Evolutionary conservation across 2,888 invertebrate genomes (phyloP), one percentile per base, ranked within the genome.

Genomic region (Phalera bucephala): DNA sequence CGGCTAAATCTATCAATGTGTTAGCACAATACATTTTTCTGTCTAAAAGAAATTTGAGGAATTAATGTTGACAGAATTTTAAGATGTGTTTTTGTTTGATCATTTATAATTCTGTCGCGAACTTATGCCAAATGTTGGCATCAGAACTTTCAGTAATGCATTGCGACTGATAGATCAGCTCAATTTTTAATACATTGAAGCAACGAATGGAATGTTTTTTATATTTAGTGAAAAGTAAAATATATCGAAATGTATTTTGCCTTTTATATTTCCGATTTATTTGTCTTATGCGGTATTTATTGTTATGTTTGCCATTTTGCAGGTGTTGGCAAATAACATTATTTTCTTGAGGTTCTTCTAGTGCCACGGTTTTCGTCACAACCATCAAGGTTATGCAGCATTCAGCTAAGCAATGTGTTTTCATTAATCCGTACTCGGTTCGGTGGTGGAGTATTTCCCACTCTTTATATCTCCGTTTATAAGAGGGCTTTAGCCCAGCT

Each of bases 151-250:
- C 42, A 39, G 40, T 47, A 40, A 50, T 40, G 47, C 44, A 47
- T 55, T 51, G 32, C 23, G 31, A 38, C 30, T 46, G 55, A 50
- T 50, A 28, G 51, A 54, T 46, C 42, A 36, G 10, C 37, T 40
- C 23, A 8, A 11, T 29, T 19, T 29, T 29, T 19, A 10, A 29
- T 19, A 3, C 19, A 10, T 17, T 10, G 17, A 17, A 29, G 10
- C 15, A 29, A 22, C 8, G 2, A 22, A 7, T 22, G 8, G 8
- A 7, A 2, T n/a, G 8, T 6, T 3, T 22, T 9, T 9, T 22
- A 22, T 8, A 22, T 2, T n/a, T 2, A 8, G 8, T 6, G 22
- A 22, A 22, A n/a, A n/a, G n/a, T n/a, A n/a, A n/a, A n/a, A n/a
- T n/a, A n/a, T n/a, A n/a, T n/a, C n/a, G n/a, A n/a, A n/a, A n/a